Percentiles rank a stretch among this genome's conserved stretches.
Evolutionary conservation across 2,113 vertebrate species (phyloP).

Genomic region (Onychostruthus taczanowskii): DNA sequence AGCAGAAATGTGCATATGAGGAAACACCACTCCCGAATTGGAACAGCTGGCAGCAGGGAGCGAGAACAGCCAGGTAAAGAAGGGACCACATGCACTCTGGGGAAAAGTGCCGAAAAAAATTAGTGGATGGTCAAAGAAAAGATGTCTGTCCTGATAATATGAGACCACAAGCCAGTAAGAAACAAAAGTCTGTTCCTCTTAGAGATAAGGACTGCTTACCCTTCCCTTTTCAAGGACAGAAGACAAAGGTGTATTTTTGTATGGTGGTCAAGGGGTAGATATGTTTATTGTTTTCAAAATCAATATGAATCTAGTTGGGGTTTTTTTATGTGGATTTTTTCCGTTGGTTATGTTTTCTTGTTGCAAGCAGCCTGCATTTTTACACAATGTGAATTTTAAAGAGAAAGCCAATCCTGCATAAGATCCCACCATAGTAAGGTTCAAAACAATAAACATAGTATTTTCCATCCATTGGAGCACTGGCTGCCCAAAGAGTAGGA

Average conservation of each 20-base stretch:
- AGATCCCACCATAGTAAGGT: neutral
- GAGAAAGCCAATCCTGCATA: neutral
- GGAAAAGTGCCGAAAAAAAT: neutral
- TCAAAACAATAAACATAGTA: neutral
- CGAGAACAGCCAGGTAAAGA: conserved; percentile 75
- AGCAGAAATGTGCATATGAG: conserved; percentile 97
- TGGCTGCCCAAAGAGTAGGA: neutral
- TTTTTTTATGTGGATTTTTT: neutral
- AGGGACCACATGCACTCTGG: neutral
- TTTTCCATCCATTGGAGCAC: neutral
- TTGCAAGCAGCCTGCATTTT: neutral
- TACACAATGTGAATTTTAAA: neutral
- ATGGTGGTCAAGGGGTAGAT: neutral
- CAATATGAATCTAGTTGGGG: neutral
- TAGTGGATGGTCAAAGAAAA: neutral
- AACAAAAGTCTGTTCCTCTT: neutral
- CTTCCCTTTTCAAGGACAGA: neutral
- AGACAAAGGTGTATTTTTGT: neutral
- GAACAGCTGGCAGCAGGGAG: conserved; percentile 74
- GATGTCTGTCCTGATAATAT: neutral
- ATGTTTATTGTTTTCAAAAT: neutral
- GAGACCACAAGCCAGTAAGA: neutral
- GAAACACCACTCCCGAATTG: conserved; percentile 84
- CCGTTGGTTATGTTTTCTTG: neutral
- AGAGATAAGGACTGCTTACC: neutral